These are phyloP conservation scores for Drosophila phalerata DNA, from an alignment of 2,888 invertebrate genomes.

Conservation along the genomic window DNA sequence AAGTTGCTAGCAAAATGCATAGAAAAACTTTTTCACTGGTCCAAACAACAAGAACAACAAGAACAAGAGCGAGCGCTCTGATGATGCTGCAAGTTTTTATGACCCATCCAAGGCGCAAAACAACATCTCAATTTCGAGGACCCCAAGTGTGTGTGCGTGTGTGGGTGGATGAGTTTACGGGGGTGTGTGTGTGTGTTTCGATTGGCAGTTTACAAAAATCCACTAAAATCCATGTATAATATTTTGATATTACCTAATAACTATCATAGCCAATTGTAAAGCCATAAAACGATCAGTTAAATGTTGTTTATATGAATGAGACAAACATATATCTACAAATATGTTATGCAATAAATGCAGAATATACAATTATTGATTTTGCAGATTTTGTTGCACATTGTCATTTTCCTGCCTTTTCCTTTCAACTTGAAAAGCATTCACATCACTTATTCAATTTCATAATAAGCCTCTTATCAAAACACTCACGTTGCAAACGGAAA, in stretches of 20 bases:
- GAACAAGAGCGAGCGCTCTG: constrained; percentile 45
- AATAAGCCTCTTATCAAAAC: not conserved
- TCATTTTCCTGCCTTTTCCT: not conserved
- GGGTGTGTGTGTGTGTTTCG: constrained; percentile 3
- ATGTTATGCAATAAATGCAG: not conserved
- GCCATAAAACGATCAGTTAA: constrained; percentile 9
- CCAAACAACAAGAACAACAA: constrained; percentile 37
- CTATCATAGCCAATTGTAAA: constrained; percentile 28
- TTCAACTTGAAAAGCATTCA: not conserved
- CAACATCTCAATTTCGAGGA: constrained; percentile 60
- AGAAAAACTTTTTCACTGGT: constrained; percentile 61
- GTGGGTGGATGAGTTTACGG: not conserved
- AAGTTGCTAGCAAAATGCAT: constrained; percentile 55
- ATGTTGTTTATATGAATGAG: constrained; percentile 6
- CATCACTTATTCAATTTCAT: constrained; percentile 3
- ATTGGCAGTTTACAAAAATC: constrained; percentile 37
- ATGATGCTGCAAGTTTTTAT: constrained; percentile 74
- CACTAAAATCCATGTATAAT: constrained; percentile 21
- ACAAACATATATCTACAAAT: not conserved
- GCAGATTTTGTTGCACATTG: not conserved
- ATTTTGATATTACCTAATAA: constrained; percentile 38
- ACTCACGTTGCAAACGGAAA: not conserved
- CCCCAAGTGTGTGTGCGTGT: constrained; percentile 11
- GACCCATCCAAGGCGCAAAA: constrained; percentile 44
- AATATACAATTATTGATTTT: not conserved